Conservation (phyloP, 2,797 vertebrate genomes). For the Smutsia temminckii region DNA sequence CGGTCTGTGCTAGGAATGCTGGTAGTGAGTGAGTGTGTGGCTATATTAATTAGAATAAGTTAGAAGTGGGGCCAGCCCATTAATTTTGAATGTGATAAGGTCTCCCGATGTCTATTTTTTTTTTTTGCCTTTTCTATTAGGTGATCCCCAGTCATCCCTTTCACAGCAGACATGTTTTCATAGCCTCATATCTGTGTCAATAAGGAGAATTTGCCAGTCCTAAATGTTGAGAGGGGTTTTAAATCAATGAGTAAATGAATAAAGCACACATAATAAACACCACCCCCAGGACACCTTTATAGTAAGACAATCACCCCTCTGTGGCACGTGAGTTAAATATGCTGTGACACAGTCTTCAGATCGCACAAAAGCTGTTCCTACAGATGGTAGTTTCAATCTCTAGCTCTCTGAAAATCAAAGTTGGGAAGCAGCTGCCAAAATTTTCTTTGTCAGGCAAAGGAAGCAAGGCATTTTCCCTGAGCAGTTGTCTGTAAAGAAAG, state of each 20-base stretch:
- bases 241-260: background rate
- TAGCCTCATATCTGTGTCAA: background rate
- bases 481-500: constrained; percentile 65
- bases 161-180: constrained; percentile 30
- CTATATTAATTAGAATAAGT: constrained; percentile 59
- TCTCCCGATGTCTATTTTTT: background rate
- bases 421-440: constrained; percentile 12
- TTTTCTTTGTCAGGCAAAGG: constrained; percentile 57
- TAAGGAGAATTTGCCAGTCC: background rate
- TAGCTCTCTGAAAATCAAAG: constrained; percentile 33
- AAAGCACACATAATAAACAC: background rate
- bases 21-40: constrained; percentile 37
- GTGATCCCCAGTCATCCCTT: background rate
- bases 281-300: background rate
- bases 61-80: constrained; percentile 36
- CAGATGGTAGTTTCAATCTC: background rate
- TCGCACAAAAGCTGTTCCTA: constrained; percentile 50
- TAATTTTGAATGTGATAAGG: background rate
- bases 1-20: constrained; percentile 52
- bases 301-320: background rate
- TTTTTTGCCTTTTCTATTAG: background rate
- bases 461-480: constrained; percentile 37
- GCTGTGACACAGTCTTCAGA: background rate
- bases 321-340: background rate
- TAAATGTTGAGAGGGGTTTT: background rate